Base-by-base conservation (phyloP, 2,888 invertebrate genomes). In the Platynereis dumerilii region DNA sequence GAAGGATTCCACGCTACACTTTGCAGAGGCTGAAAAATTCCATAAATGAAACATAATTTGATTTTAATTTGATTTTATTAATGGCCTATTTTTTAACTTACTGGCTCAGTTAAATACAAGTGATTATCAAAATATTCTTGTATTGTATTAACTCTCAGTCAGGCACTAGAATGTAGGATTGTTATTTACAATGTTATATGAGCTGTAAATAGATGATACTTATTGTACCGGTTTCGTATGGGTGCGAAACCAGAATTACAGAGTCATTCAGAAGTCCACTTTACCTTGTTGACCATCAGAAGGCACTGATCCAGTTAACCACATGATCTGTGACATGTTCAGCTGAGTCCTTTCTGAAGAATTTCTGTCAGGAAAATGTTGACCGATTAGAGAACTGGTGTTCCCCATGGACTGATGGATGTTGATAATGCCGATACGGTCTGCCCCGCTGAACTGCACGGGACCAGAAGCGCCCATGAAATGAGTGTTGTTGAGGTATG, bases 381-480 rank as follows among this genome's bases (percentile, higher is more conserved):
- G 75, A 20, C 84, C 85, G 24, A 85, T 74, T 34, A 77, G 67
- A 26, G 69, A 66, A 2, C 78, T 76, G 54, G 74, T 75, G 64
- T 82, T 80, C 52, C 78, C 75, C 63, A 79, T 76, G 70, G 78
- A 80, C 73, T 85, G 85, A 63, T 78, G 74, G 44, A 86, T 79
- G 66, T 81, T 74, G 45, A 85, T 80, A 56, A 80, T 80, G 24
- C 83, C 81, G 15, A 79, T 73, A 42, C 92, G 85, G 2, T 91
- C 90, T 1, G 90, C 89, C 0, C 90, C 90, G 28, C 73, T 67
- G 78, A 92, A 92, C 71, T 88, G 87, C 3, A 92, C 90, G 65
- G 87, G 85, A 0, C 92, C 92, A 0, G 91, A 91, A 0, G 91
- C 90, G 2, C 92, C 92, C 58, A 87, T 80, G 78, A 92, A 92